Conservation (phyloP, 2,888 invertebrate species). For the Smittia aterrima region DNA sequence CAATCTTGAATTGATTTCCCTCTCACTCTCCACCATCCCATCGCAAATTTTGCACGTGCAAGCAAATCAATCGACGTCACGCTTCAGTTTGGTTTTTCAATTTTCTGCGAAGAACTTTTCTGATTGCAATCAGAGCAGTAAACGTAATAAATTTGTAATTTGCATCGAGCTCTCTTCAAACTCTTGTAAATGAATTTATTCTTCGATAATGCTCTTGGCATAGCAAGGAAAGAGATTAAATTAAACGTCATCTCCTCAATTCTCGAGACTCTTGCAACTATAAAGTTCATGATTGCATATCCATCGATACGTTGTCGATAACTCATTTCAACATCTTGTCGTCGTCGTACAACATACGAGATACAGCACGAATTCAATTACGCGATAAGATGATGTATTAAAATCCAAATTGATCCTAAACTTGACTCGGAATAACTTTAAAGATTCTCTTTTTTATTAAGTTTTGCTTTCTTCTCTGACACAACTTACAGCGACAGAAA, state of each 20-base stretch:
- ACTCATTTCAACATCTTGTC: neutral
- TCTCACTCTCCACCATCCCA: neutral
- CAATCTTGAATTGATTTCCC: neutral
- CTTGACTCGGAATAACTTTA: neutral
- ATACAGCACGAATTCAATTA: conserved; percentile 40
- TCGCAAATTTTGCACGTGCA: neutral
- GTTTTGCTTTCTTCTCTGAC: neutral
- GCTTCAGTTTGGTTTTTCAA: no score
- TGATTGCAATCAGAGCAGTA: no score
- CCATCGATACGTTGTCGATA: neutral
- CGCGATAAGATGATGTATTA: conserved; percentile 21
- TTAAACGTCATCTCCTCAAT: no score
- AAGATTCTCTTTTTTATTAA: neutral
- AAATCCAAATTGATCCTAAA: conserved; percentile 16
- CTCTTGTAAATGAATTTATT: no score
- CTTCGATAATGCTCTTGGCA: no score
- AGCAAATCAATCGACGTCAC: neutral
- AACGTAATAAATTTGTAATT: no score
- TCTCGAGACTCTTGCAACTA: neutral
- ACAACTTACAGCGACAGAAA: neutral
- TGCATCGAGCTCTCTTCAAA: no score
- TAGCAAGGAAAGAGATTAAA: no score
- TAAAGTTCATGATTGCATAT: neutral
- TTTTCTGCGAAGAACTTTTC: no score
- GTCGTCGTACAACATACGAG: neutral